phyloP scores from a whole-genome alignment of 2,797 vertebrate species.

The Hydrocynus forskahlii region DNA sequence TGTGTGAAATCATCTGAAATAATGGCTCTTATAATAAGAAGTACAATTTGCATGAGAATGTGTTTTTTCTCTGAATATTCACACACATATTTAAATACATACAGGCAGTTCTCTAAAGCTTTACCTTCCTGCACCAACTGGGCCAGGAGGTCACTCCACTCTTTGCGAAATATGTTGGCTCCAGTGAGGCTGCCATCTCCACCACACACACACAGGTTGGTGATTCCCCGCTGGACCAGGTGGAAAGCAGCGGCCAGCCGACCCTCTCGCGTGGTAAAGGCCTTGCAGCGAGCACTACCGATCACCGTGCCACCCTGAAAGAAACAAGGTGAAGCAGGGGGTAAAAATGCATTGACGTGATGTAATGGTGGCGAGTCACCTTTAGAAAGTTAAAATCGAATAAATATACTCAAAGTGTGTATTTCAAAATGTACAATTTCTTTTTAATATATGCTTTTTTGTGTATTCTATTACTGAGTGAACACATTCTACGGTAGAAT shows the following conservation, averaged over 20 bases:
- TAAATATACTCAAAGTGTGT: no score
- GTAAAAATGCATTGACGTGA: neutral
- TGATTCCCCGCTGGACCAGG: slow-evolving; percentile 90
- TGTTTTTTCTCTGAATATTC: no score
- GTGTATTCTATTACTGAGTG: no score
- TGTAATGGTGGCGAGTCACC: neutral
- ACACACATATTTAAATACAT: no score
- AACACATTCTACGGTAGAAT: no score
- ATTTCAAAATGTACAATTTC: no score
- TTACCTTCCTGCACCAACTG: slow-evolving; percentile 86
- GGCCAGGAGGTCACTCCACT: slow-evolving; percentile 88
- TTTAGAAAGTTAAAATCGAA: neutral
- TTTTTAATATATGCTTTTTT: no score
- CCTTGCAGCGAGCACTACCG: slow-evolving; percentile 92
- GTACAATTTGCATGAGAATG: no score
- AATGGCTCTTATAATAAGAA: no score
- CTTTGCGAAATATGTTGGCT: slow-evolving; percentile 90
- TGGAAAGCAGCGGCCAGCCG: slow-evolving; percentile 86
- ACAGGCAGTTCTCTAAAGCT: neutral
- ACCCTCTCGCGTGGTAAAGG: slow-evolving; percentile 87
- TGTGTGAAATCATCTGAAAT: no score
- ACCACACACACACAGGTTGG: slow-evolving; percentile 95
- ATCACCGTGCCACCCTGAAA: slow-evolving; percentile 92
- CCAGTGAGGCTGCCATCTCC: slow-evolving; percentile 96
- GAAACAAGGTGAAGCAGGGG: neutral